phyloP scores from a whole-genome alignment of 2,113 vertebrate species.

The Protobothrops flavoviridis region DNA sequence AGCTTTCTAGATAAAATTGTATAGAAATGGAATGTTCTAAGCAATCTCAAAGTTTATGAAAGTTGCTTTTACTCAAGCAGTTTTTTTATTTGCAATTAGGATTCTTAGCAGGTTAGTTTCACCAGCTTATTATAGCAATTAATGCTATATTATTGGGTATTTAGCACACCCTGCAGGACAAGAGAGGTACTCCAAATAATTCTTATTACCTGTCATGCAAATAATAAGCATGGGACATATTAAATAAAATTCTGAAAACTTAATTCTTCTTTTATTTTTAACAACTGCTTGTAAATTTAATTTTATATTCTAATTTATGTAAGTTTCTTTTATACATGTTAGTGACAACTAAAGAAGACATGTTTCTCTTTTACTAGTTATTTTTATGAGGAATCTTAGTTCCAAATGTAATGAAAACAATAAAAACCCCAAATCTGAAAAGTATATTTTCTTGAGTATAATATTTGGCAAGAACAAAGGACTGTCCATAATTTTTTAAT shows the following conservation, averaged over 20 bases:
- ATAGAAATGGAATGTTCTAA: not conserved
- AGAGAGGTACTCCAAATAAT: not conserved
- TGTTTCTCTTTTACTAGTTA: not conserved
- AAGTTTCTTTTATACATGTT: not conserved
- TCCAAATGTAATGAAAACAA: not conserved
- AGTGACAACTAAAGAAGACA: not conserved
- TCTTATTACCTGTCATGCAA: not conserved
- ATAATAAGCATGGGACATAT: not conserved
- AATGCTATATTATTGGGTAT: not conserved
- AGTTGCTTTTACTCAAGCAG: not conserved
- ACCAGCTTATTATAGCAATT: not conserved
- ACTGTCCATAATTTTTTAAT: not conserved
- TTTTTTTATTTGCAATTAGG: not conserved
- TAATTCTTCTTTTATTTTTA: not conserved
- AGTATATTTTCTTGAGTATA: not conserved
- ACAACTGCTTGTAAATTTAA: not conserved
- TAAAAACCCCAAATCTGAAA: not conserved
- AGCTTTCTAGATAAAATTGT: not conserved
- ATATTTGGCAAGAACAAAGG: not conserved
- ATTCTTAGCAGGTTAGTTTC: not conserved
- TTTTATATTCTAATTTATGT: not conserved
- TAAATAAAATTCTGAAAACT: not conserved
- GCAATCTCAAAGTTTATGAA: not conserved
- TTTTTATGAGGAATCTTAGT: not conserved
- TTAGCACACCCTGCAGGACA: conserved; percentile 11